These are phyloP conservation scores for Platysteira castanea DNA, from an alignment of 2,113 vertebrate species.

Conservation along the genomic window DNA sequence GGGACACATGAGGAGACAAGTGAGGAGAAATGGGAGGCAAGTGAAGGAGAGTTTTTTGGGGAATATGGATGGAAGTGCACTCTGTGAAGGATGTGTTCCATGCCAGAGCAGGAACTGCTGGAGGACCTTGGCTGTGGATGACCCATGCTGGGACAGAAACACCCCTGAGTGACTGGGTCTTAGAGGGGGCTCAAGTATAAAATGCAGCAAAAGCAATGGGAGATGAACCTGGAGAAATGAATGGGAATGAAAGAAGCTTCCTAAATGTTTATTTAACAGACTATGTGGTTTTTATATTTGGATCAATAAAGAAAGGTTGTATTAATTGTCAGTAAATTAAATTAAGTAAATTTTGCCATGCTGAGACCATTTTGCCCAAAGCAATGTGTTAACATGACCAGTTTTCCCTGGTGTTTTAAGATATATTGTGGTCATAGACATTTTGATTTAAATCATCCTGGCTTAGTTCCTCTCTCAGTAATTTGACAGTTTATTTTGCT, in stretches of 20 bases:
- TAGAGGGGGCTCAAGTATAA: neutral
- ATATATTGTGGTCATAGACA: neutral
- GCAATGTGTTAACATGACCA: neutral
- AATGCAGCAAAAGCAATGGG: neutral
- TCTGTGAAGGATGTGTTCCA: neutral
- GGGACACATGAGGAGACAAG: accelerated
- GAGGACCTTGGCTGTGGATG: neutral
- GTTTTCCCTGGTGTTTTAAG: neutral
- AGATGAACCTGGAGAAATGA: neutral
- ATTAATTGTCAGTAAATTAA: neutral
- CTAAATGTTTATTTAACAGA: neutral
- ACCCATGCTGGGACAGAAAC: neutral
- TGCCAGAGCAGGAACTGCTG: neutral
- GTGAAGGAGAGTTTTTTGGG: neutral
- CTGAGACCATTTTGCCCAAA: neutral
- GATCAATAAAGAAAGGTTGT: neutral
- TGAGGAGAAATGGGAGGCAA: neutral
- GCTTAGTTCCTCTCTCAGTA: neutral
- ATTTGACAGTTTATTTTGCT: constrained; percentile 9
- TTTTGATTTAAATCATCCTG: neutral
- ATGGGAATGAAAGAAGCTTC: neutral
- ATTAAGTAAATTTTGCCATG: neutral
- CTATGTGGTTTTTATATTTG: neutral
- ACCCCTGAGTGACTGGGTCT: accelerated
- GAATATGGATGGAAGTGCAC: neutral